Percentiles rank a stretch among this genome's conserved stretches.
Evolutionary conservation across 2,113 vertebrate species (phyloP).

Genomic region (Apodemus sylvaticus): DNA sequence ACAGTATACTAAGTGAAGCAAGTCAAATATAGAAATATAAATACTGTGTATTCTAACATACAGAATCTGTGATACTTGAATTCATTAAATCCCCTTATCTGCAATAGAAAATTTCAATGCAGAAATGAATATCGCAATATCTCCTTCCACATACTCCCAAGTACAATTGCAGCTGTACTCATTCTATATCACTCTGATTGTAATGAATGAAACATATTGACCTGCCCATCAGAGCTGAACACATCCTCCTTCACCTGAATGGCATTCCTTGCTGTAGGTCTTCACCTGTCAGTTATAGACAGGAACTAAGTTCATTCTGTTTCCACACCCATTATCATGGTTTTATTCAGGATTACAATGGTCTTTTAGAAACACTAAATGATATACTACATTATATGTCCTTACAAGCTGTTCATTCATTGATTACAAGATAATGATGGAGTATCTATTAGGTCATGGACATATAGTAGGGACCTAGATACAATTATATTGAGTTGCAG

Average conservation of each 20-base stretch:
- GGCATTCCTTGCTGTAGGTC: not conserved
- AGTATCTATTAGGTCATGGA: not conserved
- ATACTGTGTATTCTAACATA: not conserved
- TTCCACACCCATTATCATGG: not conserved
- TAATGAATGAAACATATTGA: not conserved
- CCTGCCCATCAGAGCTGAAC: not conserved
- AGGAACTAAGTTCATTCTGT: not conserved
- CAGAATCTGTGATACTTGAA: not conserved
- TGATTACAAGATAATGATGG: not conserved
- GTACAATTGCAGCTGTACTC: not conserved
- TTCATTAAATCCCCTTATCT: not conserved
- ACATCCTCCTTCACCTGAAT: not conserved
- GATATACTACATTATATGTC: not conserved
- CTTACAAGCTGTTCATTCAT: not conserved
- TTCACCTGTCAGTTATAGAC: not conserved
- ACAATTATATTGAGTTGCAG: not conserved
- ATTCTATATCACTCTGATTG: not conserved
- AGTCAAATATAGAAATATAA: not conserved
- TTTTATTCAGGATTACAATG: not conserved
- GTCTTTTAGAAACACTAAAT: not conserved
- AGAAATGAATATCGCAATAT: not conserved
- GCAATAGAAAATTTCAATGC: slow-evolving; percentile 15
- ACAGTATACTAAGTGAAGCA: not conserved
- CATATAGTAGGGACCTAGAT: not conserved
- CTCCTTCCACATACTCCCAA: not conserved